These are phyloP conservation scores for Heterotis niloticus DNA, from an alignment of 2,113 vertebrate species.

Conservation along the genomic window DNA sequence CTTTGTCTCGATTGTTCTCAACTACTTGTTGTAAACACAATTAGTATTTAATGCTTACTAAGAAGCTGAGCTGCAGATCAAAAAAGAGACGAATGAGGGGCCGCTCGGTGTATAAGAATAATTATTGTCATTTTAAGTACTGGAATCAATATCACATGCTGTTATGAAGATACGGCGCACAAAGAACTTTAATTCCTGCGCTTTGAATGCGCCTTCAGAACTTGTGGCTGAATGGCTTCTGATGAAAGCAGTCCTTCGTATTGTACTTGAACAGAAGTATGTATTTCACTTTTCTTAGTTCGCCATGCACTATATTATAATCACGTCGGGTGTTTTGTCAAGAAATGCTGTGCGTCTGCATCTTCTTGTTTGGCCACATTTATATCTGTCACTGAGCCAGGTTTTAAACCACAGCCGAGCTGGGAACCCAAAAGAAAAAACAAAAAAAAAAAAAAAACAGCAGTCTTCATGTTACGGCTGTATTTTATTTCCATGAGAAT, in stretches of 20 bases:
- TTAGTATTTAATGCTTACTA: not conserved
- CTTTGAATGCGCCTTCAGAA: no score
- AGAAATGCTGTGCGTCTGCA: not conserved
- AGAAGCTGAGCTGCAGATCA: not conserved
- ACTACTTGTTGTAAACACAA: not conserved
- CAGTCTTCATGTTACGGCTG: not conserved
- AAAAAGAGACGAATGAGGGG: not conserved
- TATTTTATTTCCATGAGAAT: not conserved
- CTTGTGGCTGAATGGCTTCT: no score
- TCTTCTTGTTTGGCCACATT: not conserved
- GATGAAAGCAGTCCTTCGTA: no score
- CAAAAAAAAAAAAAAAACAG: not conserved
- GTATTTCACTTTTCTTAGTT: not conserved
- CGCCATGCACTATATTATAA: not conserved
- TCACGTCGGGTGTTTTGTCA: not conserved
- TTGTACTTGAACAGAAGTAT: not conserved
- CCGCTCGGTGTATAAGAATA: not conserved
- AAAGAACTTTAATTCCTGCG: no score
- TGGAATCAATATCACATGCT: not conserved
- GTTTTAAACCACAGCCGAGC: not conserved
- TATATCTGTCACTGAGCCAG: not conserved
- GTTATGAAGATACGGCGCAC: not conserved
- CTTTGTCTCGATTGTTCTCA: no score
- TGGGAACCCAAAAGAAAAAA: not conserved
- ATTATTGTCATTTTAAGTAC: not conserved